Base-by-base conservation (phyloP, 1,140 invertebrate genomes). In the Aphelinus atriplicis region DNA sequence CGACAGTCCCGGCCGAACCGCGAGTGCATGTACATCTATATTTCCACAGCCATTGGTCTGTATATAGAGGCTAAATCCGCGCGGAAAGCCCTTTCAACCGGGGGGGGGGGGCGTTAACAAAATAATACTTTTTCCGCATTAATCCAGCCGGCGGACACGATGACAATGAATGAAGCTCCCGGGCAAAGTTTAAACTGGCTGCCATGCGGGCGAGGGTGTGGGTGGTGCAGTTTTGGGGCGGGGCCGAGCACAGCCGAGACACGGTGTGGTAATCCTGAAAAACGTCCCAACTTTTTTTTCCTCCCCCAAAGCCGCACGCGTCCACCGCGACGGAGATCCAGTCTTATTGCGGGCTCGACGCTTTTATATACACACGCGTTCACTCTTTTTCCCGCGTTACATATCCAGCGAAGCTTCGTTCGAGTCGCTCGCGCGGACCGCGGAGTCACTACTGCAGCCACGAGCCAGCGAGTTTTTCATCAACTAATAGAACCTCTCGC, bases 41-140 rank as follows among this genome's bases (percentile, higher is more conserved):
- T 63, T 3, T 7, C 42, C 4, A 1, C 61, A 47, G 42, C 45
- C n/a, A 42, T 42, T 3, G 3, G 3, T 2, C 3, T 42, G 3
- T 42, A 3, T 26, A 42, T 9, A 5, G 26, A 62, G 2, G 58
- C 60, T 1, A 4, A 63, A 48, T 3, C 47, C 63, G 63, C 26
- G 26, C 26, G 26, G 26, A 26, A 65, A 65, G 63, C 63, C 63
- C 63, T 7, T 65, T 65, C 48, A 42, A 47, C n/a, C 26, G 47
- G 2, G 26, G 26, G 26, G 26, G 26, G 26, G 26, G 26, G n/a
- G 2, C 56, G 56, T 58, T 58, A 58, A 58, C 10, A 65, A 75
- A 78, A 78, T 74, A 78, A 73, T 78, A 79, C 77, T 74, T 79
- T 78, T 78, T 69, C 63, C 56, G n/a, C 57, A 56, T 63, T 79